These are phyloP conservation scores for Cheilinus undulatus DNA, from an alignment of 2,113 vertebrate species.

Conservation along the genomic window DNA sequence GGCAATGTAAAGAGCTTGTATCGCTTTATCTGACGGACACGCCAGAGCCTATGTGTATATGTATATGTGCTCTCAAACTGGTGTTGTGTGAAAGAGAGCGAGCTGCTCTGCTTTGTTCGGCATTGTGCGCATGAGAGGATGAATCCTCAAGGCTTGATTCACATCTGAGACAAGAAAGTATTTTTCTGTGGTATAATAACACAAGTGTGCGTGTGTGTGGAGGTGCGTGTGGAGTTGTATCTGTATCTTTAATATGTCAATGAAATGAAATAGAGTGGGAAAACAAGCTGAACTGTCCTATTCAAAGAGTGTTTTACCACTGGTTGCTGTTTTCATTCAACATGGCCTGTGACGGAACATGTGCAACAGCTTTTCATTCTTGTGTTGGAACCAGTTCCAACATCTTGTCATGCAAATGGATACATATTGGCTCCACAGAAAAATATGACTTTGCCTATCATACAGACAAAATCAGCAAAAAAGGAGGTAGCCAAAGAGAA, in stretches of 20 bases:
- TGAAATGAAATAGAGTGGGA: conserved; percentile 4
- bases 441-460: conserved; percentile 11
- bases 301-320: background rate
- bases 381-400: background rate
- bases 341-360: conserved; percentile 20
- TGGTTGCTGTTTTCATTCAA: conserved; percentile 35
- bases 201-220: conserved; percentile 15
- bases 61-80: conserved; percentile 69
- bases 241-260: conserved; percentile 25
- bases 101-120: conserved; percentile 64
- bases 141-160: conserved; percentile 66
- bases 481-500: conserved; percentile 16
- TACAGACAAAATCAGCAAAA: conserved; percentile 15
- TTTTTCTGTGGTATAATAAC: conserved; percentile 48
- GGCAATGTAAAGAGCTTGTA: conserved; percentile 68
- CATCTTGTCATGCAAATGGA: conserved; percentile 33
- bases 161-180: conserved; percentile 54
- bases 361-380: conserved; percentile 16
- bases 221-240: background rate
- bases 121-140: conserved; percentile 64
- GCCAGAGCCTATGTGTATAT: conserved; percentile 58
- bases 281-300: background rate
- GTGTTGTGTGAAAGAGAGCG: conserved; percentile 61
- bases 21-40: conserved; percentile 63
- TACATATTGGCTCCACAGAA: conserved; percentile 11